Conservation (phyloP, 2,888 invertebrate genomes). For the Andrena minutula region DNA sequence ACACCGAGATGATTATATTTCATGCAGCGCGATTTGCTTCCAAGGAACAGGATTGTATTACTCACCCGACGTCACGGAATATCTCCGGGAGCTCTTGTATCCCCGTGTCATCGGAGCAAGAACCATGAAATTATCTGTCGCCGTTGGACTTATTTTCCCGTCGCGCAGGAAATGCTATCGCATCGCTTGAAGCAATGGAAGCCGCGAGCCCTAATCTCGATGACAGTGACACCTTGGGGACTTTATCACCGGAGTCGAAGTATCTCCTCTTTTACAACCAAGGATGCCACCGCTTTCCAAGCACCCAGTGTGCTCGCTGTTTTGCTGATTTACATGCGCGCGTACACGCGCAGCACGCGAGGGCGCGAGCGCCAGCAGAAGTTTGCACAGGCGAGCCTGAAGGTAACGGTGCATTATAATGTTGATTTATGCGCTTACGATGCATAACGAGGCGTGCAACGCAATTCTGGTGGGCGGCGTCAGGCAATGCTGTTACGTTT, state of each 20-base stretch:
- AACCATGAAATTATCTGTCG: constrained; percentile 32
- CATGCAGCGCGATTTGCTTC: constrained; percentile 5
- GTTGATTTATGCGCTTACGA: constrained; percentile 63
- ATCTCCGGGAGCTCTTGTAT: background rate
- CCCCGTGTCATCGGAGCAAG: background rate
- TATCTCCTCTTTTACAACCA: no score
- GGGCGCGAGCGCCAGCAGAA: constrained; percentile 45
- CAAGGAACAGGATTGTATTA: background rate
- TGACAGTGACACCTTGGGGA: no score
- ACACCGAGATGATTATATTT: background rate
- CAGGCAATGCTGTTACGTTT: constrained; percentile 41
- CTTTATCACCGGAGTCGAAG: no score
- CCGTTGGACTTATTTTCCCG: background rate
- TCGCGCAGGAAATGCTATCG: background rate
- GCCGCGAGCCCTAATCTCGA: no score
- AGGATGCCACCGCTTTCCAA: background rate
- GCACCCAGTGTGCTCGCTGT: background rate
- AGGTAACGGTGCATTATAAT: constrained; percentile 62
- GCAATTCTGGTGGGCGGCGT: constrained; percentile 41
- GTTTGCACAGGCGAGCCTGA: constrained; percentile 35
- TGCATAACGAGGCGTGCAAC: constrained; percentile 62
- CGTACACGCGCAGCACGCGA: constrained; percentile 1
- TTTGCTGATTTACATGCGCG: constrained; percentile 26
- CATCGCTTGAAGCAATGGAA: no score
- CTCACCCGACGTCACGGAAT: background rate